phyloP scores from a whole-genome alignment of 2,113 vertebrate species.

The Pachycephala philippinensis region DNA sequence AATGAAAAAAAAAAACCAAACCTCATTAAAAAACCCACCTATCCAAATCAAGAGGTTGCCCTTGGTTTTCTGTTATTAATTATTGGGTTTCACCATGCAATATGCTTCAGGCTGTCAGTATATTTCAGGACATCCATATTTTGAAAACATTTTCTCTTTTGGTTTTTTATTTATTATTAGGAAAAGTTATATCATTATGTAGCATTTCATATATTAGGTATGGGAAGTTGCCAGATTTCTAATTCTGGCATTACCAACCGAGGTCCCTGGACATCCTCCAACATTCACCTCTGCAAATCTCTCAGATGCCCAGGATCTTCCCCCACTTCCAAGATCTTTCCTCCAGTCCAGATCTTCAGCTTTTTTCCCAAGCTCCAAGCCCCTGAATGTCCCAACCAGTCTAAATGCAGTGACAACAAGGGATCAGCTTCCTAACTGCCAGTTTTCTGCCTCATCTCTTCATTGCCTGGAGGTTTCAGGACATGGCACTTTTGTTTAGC shows the following conservation, averaged over 20 bases:
- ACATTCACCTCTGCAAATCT: background rate
- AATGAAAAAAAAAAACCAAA: background rate
- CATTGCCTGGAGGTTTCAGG: background rate
- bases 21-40: accelerated
- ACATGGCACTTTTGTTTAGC: background rate
- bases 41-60: background rate
- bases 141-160: background rate
- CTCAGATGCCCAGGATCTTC: background rate
- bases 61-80: background rate
- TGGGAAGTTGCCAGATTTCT: background rate
- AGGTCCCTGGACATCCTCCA: background rate
- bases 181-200: background rate
- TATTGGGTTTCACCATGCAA: background rate
- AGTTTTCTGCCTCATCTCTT: background rate
- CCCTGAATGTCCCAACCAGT: background rate
- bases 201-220: background rate
- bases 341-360: background rate
- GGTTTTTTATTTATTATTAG: background rate
- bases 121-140: background rate
- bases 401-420: background rate
- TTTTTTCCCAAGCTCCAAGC: background rate
- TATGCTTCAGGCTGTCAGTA: background rate
- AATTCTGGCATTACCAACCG: background rate
- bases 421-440: background rate
- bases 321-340: background rate